phyloP scores from a whole-genome alignment of 2,888 invertebrate genomes.

The Folsomia candida region DNA sequence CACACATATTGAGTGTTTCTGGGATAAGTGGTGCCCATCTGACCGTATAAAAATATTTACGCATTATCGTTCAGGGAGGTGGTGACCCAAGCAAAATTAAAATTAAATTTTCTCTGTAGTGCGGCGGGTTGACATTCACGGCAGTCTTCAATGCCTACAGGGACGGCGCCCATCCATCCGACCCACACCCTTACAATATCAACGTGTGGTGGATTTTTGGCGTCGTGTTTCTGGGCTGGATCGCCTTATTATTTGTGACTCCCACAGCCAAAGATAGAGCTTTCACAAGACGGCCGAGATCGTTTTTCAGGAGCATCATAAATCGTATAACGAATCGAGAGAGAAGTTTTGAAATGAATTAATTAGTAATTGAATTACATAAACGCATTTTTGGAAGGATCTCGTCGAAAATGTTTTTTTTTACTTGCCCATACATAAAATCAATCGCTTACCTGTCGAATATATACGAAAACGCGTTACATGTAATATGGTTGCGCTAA shows the following conservation, averaged over 20 bases:
- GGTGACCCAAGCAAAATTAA: background rate
- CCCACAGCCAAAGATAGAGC: constrained; percentile 37
- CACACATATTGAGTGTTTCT: too few relatives aligned
- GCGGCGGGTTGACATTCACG: constrained; percentile 43
- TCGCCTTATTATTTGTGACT: constrained; percentile 37
- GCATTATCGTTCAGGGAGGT: too few relatives aligned
- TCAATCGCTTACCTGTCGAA: too few relatives aligned
- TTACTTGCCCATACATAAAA: too few relatives aligned
- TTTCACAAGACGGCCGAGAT: constrained; percentile 22
- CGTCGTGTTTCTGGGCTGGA: constrained; percentile 42
- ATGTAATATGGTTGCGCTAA: too few relatives aligned
- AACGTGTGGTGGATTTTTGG: constrained; percentile 47
- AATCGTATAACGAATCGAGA: constrained; percentile 4
- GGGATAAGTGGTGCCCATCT: too few relatives aligned
- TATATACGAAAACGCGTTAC: too few relatives aligned
- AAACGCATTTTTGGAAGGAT: too few relatives aligned
- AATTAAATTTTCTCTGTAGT: background rate
- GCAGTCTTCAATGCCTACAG: constrained; percentile 32
- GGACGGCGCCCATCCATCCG: constrained; percentile 16
- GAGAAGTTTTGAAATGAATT: constrained; percentile 5
- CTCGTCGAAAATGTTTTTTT: too few relatives aligned
- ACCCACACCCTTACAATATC: constrained; percentile 44
- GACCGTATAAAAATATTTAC: too few relatives aligned
- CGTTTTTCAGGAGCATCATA: constrained; percentile 7
- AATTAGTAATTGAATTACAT: background rate